These are phyloP conservation scores for Chlorodrepanis virens DNA, from an alignment of 2,113 vertebrate species.

Conservation along the genomic window DNA sequence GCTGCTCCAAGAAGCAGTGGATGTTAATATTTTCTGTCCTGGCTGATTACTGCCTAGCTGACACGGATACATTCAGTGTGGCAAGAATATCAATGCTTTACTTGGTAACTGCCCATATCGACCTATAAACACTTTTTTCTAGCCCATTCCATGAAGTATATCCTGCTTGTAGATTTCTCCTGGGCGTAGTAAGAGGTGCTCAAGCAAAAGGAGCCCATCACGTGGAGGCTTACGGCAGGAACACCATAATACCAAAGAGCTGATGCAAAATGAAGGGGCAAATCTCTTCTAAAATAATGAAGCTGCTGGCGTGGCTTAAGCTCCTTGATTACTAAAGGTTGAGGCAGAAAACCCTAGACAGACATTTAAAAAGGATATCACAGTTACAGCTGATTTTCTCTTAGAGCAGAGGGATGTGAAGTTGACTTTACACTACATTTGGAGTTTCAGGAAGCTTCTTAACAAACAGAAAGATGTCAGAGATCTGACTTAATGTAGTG, in stretches of 20 bases:
- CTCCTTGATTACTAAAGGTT: background rate
- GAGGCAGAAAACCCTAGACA: background rate
- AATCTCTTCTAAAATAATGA: background rate
- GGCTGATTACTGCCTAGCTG: background rate
- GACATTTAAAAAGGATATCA: background rate
- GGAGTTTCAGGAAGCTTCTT: background rate
- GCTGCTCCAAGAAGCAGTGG: background rate
- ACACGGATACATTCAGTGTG: background rate
- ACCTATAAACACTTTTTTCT: background rate
- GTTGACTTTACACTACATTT: background rate
- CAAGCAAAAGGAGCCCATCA: background rate
- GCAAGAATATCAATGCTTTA: background rate
- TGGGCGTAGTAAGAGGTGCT: background rate
- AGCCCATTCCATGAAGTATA: background rate
- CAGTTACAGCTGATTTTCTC: background rate
- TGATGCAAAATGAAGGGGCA: background rate
- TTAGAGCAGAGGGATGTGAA: background rate
- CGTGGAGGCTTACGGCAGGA: background rate
- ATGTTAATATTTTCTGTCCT: background rate
- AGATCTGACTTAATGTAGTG: background rate
- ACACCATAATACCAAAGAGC: rapidly evolving
- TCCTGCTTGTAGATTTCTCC: background rate
- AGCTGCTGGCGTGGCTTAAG: background rate
- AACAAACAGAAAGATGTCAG: background rate
- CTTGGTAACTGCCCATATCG: background rate